Evolutionary conservation across 2,797 vertebrate species (phyloP), one percentile per base, ranked within the genome.

Genomic region (Takifugu rubripes): DNA sequence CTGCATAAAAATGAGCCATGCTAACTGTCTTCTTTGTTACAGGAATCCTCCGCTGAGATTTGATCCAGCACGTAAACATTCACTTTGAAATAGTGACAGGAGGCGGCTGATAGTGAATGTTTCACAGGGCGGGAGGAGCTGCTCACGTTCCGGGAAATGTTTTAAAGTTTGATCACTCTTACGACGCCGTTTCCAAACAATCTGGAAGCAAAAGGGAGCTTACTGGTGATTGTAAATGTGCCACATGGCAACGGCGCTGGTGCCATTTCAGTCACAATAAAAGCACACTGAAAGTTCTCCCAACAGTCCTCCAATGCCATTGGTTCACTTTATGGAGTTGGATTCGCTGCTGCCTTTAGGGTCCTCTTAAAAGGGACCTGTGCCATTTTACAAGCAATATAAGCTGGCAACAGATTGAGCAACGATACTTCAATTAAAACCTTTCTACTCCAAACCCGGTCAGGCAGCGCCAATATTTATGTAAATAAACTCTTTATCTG

Each of bases 91-190:
- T 43, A 49, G 5, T 40, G 68, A 53, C 27, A n/a, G 42, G 45
- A 40, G 25, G 54, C 51, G 61, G 36, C 79, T 77, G 68, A 68
- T 75, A 74, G 60, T 6, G 52, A 49, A 27, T 44, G 59, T 46
- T 33, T 58, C 54, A 11, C 42, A 60, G 64, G 40, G 54, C 47
- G 25, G 27, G 46, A 25, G 50, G 25, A 1, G 6, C 31, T 7
- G 53, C 31, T 60, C 27, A 5, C 49, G 66, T 61, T 36, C 31
- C 59, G 50, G 44, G 48, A 44, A 74, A 40, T 12, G 66, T 52
- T 40, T 31, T 66, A 60, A 72, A 68, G 52, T 64, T 52, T 1
- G 17, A 57, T 53, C 50, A 6, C 70, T 47, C 52, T 48, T 59
- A 17, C 1, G 5, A 46, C 27, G 72, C 64, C 49, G 56, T 63